Percentiles rank a stretch among this genome's conserved stretches.
phyloP scores from a whole-genome alignment of 2,888 invertebrate species.

The Metallyticus violacea region DNA sequence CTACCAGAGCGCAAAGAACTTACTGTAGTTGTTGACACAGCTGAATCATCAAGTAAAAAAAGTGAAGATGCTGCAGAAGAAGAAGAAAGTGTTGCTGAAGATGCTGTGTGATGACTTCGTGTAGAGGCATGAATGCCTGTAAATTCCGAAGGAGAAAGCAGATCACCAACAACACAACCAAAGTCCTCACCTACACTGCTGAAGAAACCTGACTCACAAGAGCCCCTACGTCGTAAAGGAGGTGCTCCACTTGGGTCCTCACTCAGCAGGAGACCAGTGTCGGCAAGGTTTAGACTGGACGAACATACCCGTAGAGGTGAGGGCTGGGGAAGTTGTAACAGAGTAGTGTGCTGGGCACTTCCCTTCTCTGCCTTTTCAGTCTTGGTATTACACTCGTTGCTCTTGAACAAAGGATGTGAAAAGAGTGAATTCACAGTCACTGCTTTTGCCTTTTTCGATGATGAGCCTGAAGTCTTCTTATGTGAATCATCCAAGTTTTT shows the following conservation, averaged over 20 bases:
- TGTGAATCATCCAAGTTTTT: conserved; percentile 25
- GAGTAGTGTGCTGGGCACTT: not conserved
- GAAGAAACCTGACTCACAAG: conserved; percentile 88
- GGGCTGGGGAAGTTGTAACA: conserved; percentile 37
- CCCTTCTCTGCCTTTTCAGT: conserved; percentile 14
- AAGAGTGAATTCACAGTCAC: conserved; percentile 51
- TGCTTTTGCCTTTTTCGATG: conserved; percentile 51
- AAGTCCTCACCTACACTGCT: conserved; percentile 80
- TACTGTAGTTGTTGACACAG: conserved; percentile 59
- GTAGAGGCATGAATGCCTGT: conserved; percentile 33
- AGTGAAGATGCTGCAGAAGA: conserved; percentile 55
- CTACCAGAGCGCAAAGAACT: conserved; percentile 54
- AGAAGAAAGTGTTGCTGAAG: conserved; percentile 44
- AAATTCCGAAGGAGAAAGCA: conserved; percentile 34
- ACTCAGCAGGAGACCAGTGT: conserved; percentile 18
- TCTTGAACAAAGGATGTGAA: conserved; percentile 55
- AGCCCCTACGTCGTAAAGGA: conserved; percentile 68
- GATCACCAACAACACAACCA: conserved; percentile 41
- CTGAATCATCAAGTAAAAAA: conserved; percentile 59
- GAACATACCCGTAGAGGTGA: conserved; percentile 35
- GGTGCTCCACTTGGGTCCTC: conserved; percentile 25
- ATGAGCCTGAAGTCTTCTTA: conserved; percentile 31
- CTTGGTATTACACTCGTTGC: conserved; percentile 19
- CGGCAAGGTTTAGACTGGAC: conserved; percentile 35
- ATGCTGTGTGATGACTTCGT: conserved; percentile 26